Evolutionary conservation across 2,888 invertebrate species (phyloP), one percentile per base, ranked within the genome.

Genomic region (Diaprepes abbreviatus): DNA sequence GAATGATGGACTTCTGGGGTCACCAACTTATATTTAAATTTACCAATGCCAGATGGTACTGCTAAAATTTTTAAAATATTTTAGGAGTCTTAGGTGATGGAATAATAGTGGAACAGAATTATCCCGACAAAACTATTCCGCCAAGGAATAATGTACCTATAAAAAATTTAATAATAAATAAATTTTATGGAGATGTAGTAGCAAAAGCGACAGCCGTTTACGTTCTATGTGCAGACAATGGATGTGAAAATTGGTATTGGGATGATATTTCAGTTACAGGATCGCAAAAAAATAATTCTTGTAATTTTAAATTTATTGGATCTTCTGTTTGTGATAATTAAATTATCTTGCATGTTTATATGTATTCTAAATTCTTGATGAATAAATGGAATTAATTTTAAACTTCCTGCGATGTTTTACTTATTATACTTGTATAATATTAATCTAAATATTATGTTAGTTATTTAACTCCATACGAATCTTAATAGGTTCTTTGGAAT

Each of bases 81-180:
- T 5, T 24, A 45, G 45, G 45, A 12, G 4, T n/a, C 5, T 12
- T 17, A 28, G 50, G 55, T 4, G 70, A 62, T 38, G 74, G 72
- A 14, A 73, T 74, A 33, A 60, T 71, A 28, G 59, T 74, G 9
- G 65, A 74, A 38, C 57, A 74, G 36, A 72, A 74, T 38, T 74
- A 74, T 52, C 63, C 69, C 0, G 70, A 62, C 17, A 66, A 65
- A 24, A 33, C 28, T 0, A 58, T 58, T 10, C 66, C 59, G n/a
- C 52, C 59, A n/a, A 31, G n/a, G n/a, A 63, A 66, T 17, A 74
- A 74, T 35, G 70, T 74, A 9, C 73, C 72, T 12, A 74, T 74
- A 12, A 72, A 45, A 12, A 63, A 65, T 28, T 59, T 74, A 12
- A 57, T 9, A 4, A 35, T 73, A 12, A 40, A 5, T 0, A 40